Evolutionary conservation across 2,797 vertebrate species (phyloP).

Genomic region (Semotilus atromaculatus): DNA sequence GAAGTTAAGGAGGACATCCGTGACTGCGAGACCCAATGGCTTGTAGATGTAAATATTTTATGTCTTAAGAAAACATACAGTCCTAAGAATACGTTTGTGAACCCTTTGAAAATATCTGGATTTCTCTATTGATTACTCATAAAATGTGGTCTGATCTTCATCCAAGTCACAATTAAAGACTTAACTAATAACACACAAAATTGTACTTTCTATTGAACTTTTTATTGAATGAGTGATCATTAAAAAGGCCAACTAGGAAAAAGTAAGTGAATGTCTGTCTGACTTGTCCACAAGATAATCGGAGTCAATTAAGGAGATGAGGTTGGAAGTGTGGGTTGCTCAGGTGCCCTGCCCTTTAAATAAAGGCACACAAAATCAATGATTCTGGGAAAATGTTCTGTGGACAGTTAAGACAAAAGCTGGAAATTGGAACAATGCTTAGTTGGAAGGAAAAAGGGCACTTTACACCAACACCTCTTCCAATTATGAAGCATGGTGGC

Average conservation of each 20-base stretch:
- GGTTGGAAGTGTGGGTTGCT: no score
- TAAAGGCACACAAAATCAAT: no score
- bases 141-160: not conserved
- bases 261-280: not conserved
- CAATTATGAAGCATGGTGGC: not conserved
- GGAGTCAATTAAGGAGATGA: no score
- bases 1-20: not conserved
- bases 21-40: slow-evolving; percentile 14
- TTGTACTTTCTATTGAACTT: not conserved
- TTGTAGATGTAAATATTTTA: slow-evolving; percentile 12
- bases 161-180: not conserved
- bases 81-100: not conserved
- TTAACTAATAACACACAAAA: not conserved
- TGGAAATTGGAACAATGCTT: no score
- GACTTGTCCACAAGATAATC: no score
- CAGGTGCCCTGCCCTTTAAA: no score
- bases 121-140: not conserved
- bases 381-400: no score
- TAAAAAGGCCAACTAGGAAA: not conserved
- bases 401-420: no score
- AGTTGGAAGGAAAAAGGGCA: not conserved
- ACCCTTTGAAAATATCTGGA: not conserved
- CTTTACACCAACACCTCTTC: not conserved
- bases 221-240: not conserved
- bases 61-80: not conserved